These are phyloP conservation scores for Aurelia coerulea DNA, from an alignment of 30 jellyfish, hydroid and myxozoan species.

Conservation along the genomic window DNA sequence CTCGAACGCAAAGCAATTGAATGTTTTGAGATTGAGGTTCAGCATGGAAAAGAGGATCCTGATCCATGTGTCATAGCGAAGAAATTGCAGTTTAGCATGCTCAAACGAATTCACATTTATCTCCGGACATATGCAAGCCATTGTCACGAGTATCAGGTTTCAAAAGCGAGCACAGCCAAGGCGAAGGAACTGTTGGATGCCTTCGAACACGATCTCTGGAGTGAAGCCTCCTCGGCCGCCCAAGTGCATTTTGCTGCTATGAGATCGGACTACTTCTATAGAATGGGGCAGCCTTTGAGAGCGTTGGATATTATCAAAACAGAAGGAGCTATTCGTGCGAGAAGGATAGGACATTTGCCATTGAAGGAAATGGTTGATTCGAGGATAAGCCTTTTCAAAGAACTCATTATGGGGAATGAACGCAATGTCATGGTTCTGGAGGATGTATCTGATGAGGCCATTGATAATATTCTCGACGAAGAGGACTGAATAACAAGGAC, in stretches of 20 bases:
- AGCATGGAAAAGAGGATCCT: constrained; percentile 10
- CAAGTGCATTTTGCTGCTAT: not conserved
- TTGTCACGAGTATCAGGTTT: not conserved
- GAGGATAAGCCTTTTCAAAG: not conserved
- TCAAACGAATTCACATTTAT: not conserved
- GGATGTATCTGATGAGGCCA: constrained; percentile 6
- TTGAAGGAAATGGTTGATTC: constrained; percentile 15
- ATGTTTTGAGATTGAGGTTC: constrained; percentile 15
- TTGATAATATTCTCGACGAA: constrained; percentile 1
- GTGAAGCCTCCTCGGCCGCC: constrained; percentile 21
- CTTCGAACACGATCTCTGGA: constrained; percentile 16
- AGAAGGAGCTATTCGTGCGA: not conserved
- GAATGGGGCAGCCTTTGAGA: not conserved
- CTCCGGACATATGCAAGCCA: constrained; percentile 12
- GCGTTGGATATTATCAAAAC: constrained; percentile 9
- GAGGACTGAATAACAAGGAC: no score
- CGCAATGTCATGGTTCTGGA: not conserved
- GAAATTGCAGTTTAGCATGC: constrained; percentile 13
- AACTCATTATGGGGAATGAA: not conserved
- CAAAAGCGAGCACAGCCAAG: not conserved
- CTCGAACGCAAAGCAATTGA: constrained; percentile 21
- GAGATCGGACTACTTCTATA: constrained; percentile 14
- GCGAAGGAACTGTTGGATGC: constrained; percentile 22
- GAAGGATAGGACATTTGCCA: constrained; percentile 5
- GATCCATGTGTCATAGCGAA: not conserved